These are phyloP conservation scores for Bungarus multicinctus DNA, from an alignment of 2,113 vertebrate genomes.

Conservation along the genomic window DNA sequence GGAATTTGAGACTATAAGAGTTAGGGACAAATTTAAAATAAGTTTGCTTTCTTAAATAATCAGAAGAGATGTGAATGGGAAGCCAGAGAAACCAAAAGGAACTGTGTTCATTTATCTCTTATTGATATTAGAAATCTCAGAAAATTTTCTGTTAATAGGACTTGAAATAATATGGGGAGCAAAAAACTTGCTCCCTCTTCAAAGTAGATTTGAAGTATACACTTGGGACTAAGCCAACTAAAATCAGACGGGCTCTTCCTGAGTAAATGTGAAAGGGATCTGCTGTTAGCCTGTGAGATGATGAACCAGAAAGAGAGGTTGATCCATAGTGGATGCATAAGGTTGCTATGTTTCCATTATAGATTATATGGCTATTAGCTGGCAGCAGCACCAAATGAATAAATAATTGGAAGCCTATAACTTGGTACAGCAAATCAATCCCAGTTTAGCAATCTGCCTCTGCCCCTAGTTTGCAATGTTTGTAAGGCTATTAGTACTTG, in stretches of 20 bases:
- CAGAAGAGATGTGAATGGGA: neutral
- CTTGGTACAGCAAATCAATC: neutral
- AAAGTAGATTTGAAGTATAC: neutral
- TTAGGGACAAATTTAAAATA: slow-evolving; percentile 47
- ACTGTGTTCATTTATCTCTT: slow-evolving; percentile 51
- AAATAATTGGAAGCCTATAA: neutral
- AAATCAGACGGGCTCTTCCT: neutral
- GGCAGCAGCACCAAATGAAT: neutral
- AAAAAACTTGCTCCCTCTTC: neutral
- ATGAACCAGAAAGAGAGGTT: neutral
- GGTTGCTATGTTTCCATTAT: neutral
- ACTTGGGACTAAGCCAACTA: neutral
- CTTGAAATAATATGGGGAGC: slow-evolving; percentile 33
- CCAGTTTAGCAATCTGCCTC: neutral
- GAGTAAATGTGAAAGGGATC: neutral
- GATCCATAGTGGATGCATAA: too few relatives aligned
- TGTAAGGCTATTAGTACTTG: neutral
- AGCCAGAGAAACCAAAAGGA: slow-evolving; percentile 21
- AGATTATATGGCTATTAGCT: neutral
- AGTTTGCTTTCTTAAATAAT: slow-evolving; percentile 48
- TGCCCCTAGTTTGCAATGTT: neutral
- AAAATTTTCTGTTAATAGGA: slow-evolving; percentile 57
- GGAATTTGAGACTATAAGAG: slow-evolving; percentile 47
- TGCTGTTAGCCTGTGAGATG: neutral
- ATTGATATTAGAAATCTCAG: slow-evolving; percentile 53